Base-by-base conservation (phyloP, 2,888 invertebrate genomes). In the Neria commutata region DNA sequence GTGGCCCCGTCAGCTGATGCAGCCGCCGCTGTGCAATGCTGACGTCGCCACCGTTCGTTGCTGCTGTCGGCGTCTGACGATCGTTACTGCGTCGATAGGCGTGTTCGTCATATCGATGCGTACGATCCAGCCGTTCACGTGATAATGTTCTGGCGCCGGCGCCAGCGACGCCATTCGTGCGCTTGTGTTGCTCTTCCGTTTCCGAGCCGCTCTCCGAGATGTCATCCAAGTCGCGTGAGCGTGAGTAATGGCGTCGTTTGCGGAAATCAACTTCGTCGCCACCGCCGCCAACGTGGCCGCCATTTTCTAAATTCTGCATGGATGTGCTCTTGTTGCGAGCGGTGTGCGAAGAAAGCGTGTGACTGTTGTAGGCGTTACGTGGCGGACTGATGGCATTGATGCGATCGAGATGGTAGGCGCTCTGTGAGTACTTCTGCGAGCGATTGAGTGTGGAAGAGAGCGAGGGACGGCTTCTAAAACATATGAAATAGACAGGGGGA, bases 211-310 rank as follows among this genome's bases (percentile, higher is more conserved):
- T 82, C 69, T 82, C 82, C 1, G 81, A 81, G 42, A 82, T 81
- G 48, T 81, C 77, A 67, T 85, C 85, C 23, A 83, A 69, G 48
- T 81, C 78, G n/a, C 85, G 81, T 2, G 81, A 81, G n/a, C 82
- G 75, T 1, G 85, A 81, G 16, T 77, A 80, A 19, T 81, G 79
- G 11, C 80, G 79, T 2, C 78, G 65, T 58, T 78, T 78, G 17
- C 77, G 75, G 56, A 76, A 73, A 61, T 81, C 81, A 2, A 78
- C 71, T 63, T 81, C 81, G 61, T 81, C 81, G 19, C 37, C 52
- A 47, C 66, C 65, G 53, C 64, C 66, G 33, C 26, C 57, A n/a
- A n/a, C n/a, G 10, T 48, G 11, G 54, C 70, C 73, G 57, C 77
- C 73, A 47, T 74, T 74, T 46, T 79, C 81, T 61, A 81, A 66